Conservation (phyloP, 2,888 invertebrate genomes). For the Papilio elwesi region DNA sequence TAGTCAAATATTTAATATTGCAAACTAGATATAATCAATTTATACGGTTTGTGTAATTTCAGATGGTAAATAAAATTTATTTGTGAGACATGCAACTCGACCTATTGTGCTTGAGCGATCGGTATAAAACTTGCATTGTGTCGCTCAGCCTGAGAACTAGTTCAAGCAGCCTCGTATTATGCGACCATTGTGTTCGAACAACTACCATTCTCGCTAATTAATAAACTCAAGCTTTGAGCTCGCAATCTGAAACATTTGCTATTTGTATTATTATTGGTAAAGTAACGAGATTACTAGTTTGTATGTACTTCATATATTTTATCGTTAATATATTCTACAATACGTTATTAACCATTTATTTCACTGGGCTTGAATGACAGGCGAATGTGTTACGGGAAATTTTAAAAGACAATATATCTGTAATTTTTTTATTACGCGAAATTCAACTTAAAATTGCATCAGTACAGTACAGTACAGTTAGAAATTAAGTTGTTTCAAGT, state of each 20-base stretch:
- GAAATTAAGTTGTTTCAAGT: no score
- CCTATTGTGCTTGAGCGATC: constrained; percentile 6
- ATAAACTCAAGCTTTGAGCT: constrained; percentile 24
- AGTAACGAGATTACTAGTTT: neutral
- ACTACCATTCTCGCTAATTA: constrained; percentile 30
- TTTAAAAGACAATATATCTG: neutral
- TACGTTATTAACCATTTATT: neutral
- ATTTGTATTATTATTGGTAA: neutral
- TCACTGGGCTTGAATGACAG: neutral
- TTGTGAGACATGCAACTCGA: constrained; percentile 5
- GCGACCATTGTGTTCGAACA: constrained; percentile 27
- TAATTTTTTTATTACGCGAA: no score
- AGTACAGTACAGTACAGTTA: no score
- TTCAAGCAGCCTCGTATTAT: constrained; percentile 33
- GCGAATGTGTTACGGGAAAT: neutral
- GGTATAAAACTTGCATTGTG: constrained; percentile 26
- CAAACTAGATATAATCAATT: no score
- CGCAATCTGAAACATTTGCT: constrained; percentile 11
- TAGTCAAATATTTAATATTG: no score
- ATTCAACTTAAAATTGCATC: no score
- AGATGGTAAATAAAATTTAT: constrained; percentile 12
- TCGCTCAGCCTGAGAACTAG: constrained; percentile 30
- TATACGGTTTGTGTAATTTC: neutral
- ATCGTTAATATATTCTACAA: neutral
- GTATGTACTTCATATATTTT: neutral